Evolutionary conservation across 53 echinoderm and acorn worm species (phyloP), one percentile per base, ranked within the genome.

Genomic region (Crossaster papposus): DNA sequence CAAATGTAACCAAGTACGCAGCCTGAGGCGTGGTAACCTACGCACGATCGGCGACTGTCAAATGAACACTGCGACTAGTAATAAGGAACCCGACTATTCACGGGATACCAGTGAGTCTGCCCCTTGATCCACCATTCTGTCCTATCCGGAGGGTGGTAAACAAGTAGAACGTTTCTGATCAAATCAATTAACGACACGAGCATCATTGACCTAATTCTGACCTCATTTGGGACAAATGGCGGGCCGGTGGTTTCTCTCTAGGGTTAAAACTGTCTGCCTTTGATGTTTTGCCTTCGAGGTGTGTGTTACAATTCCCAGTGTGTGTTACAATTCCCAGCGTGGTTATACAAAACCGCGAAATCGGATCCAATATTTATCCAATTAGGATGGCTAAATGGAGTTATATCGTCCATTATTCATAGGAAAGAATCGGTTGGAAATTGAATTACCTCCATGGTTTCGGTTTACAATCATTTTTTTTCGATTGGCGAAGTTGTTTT

Each of bases 11-110:
- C 82, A 52, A 51, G 51, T 85, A 72, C 72, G 64, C 3, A 22
- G 85, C 85, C 85, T 20, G 52, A 52, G 85, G 85, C 53, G 72
- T 37, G 24, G 72, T 54, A 83, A 65, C 83, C 83, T 83, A 36
- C 33, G 83, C 70, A 30, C 38, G 36, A 17, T 63, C 28, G 65
- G 36, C 29, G 70, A 37, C 24, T 65, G 63, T 83, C 58, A 58
- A 58, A 18, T 15, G 70, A 65, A 51, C 44, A 9, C 44, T 7
- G 44, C 44, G 9, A 44, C 29, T 37, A 15, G 38, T 14, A 36
- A 35, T n/a, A n/a, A 32, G 83, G 70, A 65, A 23, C 36, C 85
- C 14, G 85, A 83, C 83, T 83, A 82, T 22, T 20, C 15, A 58
- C 58, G 58, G 14, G 17, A 15, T 20, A 9, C 14, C 14, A 14